Base-by-base conservation (phyloP, 2,113 vertebrate genomes). In the Cnemophilus loriae region DNA sequence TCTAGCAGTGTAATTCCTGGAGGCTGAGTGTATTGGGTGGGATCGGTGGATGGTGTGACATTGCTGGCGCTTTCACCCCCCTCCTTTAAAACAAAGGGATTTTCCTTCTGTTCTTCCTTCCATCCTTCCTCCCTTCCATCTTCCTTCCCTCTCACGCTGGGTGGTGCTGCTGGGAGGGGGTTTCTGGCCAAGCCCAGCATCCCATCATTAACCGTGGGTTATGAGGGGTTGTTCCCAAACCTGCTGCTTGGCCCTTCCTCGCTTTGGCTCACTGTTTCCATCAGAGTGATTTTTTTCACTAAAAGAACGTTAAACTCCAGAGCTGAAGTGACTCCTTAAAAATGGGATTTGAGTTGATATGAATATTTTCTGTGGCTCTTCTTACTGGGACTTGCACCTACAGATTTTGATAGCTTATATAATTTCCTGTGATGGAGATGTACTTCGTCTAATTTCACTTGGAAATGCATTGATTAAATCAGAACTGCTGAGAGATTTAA, bases 391-490 rank as follows among this genome's bases (percentile, higher is more conserved):
- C 83, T 82, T 82, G 85, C 79, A 91, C 92, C 92, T 89, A 65
- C 93, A 79, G 97, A 83, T 86, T 93, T 84, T 57, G 94, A 86
- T 90, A 93, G 88, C 94, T 92, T 88, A 92, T 91, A 94, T 94
- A 95, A 95, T 97, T 96, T 96, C 74, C 84, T 90, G 82, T 73
- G 90, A 94, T 95, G 90, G 93, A 86, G 76, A 96, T 87, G 80
- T 86, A 95, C 95, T 97, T 90, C 94, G 96, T 95, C 94, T 96
- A 96, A 97, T 96, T 96, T 97, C 83, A 71, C 95, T 97, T 95
- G 94, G 96, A 96, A 96, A 96, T 90, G 89, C 88, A 84, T 95
- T 84, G 95, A 97, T 97, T 95, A 96, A 96, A 93, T 97, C 94
- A 91, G 93, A 96, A 87, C 93, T 92, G 91, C 94, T 95, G 86